Percentiles rank a stretch among this genome's conserved stretches.
Evolutionary conservation across 2,888 invertebrate species (phyloP).

Genomic region (Cacoxenus indagator): DNA sequence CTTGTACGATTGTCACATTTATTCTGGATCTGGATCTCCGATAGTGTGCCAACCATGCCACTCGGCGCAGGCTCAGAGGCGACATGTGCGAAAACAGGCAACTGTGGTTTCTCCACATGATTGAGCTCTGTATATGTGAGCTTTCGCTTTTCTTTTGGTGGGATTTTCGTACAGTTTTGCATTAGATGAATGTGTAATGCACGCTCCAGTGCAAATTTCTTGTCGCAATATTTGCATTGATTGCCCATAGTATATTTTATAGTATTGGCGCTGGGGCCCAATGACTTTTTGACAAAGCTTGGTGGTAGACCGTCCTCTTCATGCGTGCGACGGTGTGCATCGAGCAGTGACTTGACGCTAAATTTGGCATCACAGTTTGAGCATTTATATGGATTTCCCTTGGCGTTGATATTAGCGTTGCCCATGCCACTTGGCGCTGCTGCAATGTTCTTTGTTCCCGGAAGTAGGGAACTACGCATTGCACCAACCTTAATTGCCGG

Average conservation of each 20-base stretch:
- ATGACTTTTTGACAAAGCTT: constrained; percentile 25
- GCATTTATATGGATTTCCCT: too few species aligned
- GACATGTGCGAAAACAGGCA: constrained; percentile 38
- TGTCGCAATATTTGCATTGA: constrained; percentile 66
- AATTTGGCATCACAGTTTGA: constrained; percentile 53
- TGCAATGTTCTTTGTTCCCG: constrained; percentile 5
- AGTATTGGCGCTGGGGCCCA: constrained; percentile 3
- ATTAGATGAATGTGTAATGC: constrained; percentile 65
- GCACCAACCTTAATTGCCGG: neutral
- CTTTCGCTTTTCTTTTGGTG: constrained; percentile 64
- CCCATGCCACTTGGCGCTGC: constrained; percentile 18
- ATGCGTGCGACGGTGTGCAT: constrained; percentile 58
- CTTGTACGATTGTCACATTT: too few species aligned
- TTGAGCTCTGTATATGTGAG: constrained; percentile 60
- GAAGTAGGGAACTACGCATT: constrained; percentile 30
- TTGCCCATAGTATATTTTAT: constrained; percentile 27
- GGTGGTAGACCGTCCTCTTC: constrained; percentile 34
- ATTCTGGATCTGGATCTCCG: too few species aligned
- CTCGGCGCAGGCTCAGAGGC: neutral
- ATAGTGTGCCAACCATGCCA: neutral
- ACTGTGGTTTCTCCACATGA: constrained; percentile 59
- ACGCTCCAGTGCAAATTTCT: constrained; percentile 61
- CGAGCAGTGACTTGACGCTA: constrained; percentile 48
- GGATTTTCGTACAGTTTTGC: constrained; percentile 66
- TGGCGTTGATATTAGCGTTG: too few species aligned